A percentile compares a stretch with the other conserved stretches of the same genome.
phyloP scores from a whole-genome alignment of 2,797 vertebrate genomes.

The Naso thynnoides region DNA sequence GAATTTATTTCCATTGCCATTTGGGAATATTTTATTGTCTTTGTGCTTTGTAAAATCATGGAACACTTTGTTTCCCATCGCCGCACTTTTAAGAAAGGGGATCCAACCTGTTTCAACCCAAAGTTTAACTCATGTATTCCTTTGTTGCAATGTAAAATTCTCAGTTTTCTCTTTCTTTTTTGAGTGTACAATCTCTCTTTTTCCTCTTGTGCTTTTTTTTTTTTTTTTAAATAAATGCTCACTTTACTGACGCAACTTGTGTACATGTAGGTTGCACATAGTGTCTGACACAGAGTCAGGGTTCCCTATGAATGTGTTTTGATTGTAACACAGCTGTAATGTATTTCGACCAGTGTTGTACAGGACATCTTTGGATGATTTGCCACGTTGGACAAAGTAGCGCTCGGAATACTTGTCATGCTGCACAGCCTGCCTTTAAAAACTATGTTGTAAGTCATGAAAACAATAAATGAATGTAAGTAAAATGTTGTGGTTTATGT shows the following conservation, averaged over 20 bases:
- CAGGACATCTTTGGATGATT: constrained; percentile 52
- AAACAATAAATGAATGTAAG: constrained; percentile 82
- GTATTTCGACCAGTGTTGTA: constrained; percentile 58
- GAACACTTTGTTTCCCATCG: constrained; percentile 52
- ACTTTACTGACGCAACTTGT: constrained; percentile 47
- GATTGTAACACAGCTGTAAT: constrained; percentile 68
- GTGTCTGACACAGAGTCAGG: constrained; percentile 55
- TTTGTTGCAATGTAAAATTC: constrained; percentile 56
- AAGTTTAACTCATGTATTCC: constrained; percentile 61
- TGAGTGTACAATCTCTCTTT: constrained; percentile 50
- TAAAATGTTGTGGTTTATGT: constrained; percentile 13
- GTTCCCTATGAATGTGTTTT: constrained; percentile 65
- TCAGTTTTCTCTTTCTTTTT: constrained; percentile 27
- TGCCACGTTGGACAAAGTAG: constrained; percentile 60
- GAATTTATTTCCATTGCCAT: constrained; percentile 53
- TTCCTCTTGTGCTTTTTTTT: neutral
- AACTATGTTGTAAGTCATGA: constrained; percentile 68
- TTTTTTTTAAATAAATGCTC: constrained; percentile 30
- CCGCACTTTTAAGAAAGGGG: constrained; percentile 67
- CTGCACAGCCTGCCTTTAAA: constrained; percentile 81
- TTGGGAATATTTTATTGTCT: constrained; percentile 50
- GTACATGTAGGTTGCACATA: constrained; percentile 73
- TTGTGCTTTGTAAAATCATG: constrained; percentile 65
- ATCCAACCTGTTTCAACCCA: constrained; percentile 63
- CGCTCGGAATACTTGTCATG: constrained; percentile 76